A percentile compares a stretch with the other conserved stretches of the same genome.
phyloP scores from a whole-genome alignment of 2,797 vertebrate species.

The Gephyroberyx darwinii region DNA sequence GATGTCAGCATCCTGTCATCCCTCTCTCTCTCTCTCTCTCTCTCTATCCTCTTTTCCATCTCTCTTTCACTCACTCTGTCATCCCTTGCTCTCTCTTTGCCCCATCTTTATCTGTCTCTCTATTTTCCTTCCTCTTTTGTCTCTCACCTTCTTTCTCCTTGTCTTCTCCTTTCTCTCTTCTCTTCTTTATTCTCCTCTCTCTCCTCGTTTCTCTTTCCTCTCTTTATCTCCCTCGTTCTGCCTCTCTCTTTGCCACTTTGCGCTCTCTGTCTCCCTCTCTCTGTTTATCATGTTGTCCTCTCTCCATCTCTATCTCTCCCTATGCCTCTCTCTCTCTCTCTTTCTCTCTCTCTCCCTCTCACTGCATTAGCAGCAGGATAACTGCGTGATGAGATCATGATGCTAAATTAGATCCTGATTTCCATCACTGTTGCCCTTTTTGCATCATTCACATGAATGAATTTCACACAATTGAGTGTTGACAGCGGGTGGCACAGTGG shows the following conservation, averaged over 20 bases:
- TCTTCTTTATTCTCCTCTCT: constrained; percentile 1
- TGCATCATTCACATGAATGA: constrained; percentile 51
- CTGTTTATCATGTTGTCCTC: not conserved
- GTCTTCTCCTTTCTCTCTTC: too few relatives aligned
- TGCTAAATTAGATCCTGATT: constrained; percentile 35
- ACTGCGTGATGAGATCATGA: constrained; percentile 34
- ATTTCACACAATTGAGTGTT: constrained; percentile 37
- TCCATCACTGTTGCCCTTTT: constrained; percentile 41
- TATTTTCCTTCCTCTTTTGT: not conserved
- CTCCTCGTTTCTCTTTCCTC: not conserved
- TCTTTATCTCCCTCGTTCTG: not conserved
- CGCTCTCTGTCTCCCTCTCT: not conserved
- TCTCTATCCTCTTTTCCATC: constrained; percentile 19
- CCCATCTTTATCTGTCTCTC: constrained; percentile 2
- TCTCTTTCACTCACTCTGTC: constrained; percentile 24
- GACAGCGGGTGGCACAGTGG: not conserved
- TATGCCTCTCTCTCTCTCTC: not conserved
- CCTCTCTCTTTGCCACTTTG: too few relatives aligned
- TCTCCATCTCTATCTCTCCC: not conserved
- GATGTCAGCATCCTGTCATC: constrained; percentile 73
- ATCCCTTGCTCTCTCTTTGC: not conserved
- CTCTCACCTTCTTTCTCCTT: not conserved
- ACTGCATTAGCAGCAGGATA: constrained; percentile 4
- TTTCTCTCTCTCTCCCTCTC: too few relatives aligned
- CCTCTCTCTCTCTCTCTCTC: constrained; percentile 23